Conservation (phyloP, 2,888 invertebrate genomes). For the Celastrina argiolus region DNA sequence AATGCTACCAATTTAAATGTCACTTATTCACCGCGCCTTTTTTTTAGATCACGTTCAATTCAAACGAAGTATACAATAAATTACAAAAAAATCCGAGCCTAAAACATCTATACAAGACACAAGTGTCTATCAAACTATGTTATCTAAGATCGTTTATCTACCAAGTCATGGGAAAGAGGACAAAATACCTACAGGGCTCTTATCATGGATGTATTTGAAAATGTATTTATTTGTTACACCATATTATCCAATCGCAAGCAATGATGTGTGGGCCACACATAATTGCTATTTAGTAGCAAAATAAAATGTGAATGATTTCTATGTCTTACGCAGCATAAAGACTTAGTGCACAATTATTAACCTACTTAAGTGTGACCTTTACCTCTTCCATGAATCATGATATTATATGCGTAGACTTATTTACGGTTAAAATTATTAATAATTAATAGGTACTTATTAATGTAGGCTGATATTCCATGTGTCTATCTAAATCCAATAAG, state of each 20-base stretch:
- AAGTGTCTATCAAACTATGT: background rate
- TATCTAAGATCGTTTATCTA: background rate
- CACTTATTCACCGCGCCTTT: no score
- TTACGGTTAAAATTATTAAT: background rate
- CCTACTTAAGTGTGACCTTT: background rate
- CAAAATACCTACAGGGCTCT: background rate
- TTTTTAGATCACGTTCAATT: no score
- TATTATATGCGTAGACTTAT: background rate
- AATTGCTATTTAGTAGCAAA: background rate
- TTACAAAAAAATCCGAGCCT: background rate
- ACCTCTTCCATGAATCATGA: background rate
- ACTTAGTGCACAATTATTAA: background rate
- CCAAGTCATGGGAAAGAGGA: background rate
- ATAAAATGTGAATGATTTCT: background rate
- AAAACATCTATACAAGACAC: background rate
- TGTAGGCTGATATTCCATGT: background rate
- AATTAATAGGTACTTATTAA: background rate
- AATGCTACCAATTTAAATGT: no score
- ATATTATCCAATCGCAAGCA: no score
- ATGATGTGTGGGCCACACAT: no score
- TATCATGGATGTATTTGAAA: background rate
- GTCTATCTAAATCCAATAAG: background rate
- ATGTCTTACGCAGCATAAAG: background rate
- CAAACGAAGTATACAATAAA: no score
- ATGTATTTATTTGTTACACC: background rate